Evolutionary conservation across 2,113 vertebrate species (phyloP).

Genomic region (Elgaria multicarinata): DNA sequence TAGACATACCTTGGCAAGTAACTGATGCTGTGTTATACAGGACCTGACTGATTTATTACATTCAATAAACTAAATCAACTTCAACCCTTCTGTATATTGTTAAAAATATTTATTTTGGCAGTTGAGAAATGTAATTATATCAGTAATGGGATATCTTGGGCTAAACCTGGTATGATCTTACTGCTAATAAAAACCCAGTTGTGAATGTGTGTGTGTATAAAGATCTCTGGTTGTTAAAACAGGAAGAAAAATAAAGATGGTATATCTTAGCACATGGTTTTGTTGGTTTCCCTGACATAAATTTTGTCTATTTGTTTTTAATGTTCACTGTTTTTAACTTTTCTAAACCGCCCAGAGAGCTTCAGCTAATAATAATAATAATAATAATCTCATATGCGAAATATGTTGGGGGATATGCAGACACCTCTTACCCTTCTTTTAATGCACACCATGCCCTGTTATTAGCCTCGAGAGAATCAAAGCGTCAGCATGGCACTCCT

Average conservation of each 20-base stretch:
- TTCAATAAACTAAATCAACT: background rate
- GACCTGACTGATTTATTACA: background rate
- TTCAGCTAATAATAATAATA: no score
- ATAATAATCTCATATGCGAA: background rate
- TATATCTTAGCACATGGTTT: background rate
- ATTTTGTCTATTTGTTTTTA: no score
- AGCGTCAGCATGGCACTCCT: background rate
- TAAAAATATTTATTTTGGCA: conserved; percentile 11
- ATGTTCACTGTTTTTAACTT: no score
- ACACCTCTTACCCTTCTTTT: background rate
- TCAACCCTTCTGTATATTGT: accelerated
- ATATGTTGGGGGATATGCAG: background rate
- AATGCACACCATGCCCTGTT: background rate
- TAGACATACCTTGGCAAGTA: conserved; percentile 45
- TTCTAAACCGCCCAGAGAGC: no score
- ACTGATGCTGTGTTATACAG: background rate
- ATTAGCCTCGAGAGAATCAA: background rate
- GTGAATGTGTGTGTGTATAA: conserved; percentile 5
- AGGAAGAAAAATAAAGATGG: accelerated
- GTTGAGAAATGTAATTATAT: accelerated
- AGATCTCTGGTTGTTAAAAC: conserved; percentile 3
- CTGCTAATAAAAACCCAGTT: conserved; percentile 4
- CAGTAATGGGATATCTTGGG: background rate
- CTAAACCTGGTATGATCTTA: background rate
- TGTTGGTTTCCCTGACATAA: background rate